phyloP scores from a whole-genome alignment of 2,113 vertebrate genomes.

The Gobiocypris rarus region DNA sequence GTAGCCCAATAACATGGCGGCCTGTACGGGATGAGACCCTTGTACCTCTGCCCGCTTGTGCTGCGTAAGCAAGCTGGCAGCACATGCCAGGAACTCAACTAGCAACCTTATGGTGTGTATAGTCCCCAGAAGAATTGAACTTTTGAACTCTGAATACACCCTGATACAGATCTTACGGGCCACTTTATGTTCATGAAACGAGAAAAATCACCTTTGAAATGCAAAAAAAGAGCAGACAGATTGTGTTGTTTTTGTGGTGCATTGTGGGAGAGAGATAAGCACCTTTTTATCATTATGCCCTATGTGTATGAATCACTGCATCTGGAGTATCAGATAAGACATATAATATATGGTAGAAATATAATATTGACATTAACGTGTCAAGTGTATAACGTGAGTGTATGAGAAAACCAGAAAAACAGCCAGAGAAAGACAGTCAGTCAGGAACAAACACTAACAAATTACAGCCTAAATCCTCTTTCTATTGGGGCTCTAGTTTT shows the following conservation, averaged over 20 bases:
- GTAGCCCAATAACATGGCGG: not conserved
- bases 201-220: not conserved
- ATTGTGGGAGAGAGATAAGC: not conserved
- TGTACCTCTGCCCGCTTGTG: not conserved
- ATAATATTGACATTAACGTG: not conserved
- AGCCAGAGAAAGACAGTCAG: not conserved
- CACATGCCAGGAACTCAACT: slow-evolving; percentile 15
- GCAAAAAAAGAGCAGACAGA: no score
- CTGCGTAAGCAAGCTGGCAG: not conserved
- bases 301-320: not conserved
- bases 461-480: not conserved
- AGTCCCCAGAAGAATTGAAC: not conserved
- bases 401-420: not conserved
- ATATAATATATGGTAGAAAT: not conserved
- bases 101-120: not conserved
- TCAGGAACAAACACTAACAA: not conserved
- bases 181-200: not conserved
- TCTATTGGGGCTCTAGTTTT: not conserved
- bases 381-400: not conserved
- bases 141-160: not conserved
- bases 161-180: not conserved
- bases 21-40: not conserved
- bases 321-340: not conserved
- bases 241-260: not conserved
- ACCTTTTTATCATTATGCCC: not conserved